These are phyloP conservation scores for Chiridota heheva DNA, from an alignment of 35 echinoderm and acorn worm genomes.

Conservation along the genomic window DNA sequence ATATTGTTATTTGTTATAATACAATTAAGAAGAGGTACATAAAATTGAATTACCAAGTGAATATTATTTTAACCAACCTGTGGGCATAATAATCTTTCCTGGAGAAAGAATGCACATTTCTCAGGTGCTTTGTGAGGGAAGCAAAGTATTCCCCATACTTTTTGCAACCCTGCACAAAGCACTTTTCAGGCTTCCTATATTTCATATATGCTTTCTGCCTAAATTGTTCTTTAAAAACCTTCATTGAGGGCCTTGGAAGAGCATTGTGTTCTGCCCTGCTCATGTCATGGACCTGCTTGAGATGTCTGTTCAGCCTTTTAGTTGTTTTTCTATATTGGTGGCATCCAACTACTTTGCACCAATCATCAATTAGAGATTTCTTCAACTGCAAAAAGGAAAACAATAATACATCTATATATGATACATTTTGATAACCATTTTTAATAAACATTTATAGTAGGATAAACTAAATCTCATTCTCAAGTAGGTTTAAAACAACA, in stretches of 20 bases:
- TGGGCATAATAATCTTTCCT: neutral
- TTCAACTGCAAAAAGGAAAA: no score
- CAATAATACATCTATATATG: no score
- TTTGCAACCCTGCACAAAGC: slow-evolving; percentile 10
- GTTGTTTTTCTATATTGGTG: neutral
- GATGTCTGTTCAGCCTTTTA: neutral
- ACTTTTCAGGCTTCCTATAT: slow-evolving; percentile 14
- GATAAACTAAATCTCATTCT: no score
- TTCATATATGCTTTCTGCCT: slow-evolving; percentile 4
- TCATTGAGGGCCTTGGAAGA: neutral
- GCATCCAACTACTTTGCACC: neutral
- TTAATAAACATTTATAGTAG: no score
- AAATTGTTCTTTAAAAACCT: neutral
- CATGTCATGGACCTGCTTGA: neutral
- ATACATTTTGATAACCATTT: no score
- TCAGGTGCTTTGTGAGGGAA: slow-evolving; percentile 3
- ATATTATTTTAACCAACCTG: neutral
- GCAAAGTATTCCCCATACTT: slow-evolving; percentile 17
- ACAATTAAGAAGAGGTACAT: no score
- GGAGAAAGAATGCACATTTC: neutral
- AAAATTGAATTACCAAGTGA: no score
- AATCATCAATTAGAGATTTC: neutral
- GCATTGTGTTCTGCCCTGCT: neutral
- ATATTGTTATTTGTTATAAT: no score
- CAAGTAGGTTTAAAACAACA: no score